phyloP scores from a whole-genome alignment of 2,113 vertebrate species.

The Xiphophorus couchianus region DNA sequence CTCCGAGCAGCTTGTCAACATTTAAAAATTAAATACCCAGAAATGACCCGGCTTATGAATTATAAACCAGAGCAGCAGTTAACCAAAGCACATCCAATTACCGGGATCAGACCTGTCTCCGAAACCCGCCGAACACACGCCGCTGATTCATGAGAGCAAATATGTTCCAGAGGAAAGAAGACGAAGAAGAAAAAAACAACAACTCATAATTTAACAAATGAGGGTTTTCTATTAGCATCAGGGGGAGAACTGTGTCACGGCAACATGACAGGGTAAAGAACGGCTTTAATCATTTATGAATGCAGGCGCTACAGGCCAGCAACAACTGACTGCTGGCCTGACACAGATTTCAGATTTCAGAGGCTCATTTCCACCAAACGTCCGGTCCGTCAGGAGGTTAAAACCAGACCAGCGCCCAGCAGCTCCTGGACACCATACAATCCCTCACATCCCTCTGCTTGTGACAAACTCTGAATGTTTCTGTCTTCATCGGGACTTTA shows the following conservation, averaged over 20 bases:
- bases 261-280: neutral
- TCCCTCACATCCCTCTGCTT: neutral
- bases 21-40: slow-evolving; percentile 9
- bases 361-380: neutral
- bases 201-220: neutral
- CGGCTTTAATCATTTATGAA: neutral
- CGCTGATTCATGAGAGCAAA: neutral
- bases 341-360: neutral
- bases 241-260: neutral
- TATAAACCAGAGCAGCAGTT: neutral
- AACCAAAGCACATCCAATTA: neutral
- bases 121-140: neutral
- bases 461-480: no score
- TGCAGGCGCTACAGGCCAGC: neutral
- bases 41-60: neutral
- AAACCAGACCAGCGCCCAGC: slow-evolving; percentile 5
- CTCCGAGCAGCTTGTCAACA: slow-evolving; percentile 5
- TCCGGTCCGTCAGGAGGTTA: neutral
- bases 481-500: no score
- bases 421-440: neutral
- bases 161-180: neutral
- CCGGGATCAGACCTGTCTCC: slow-evolving; percentile 6
- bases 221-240: slow-evolving; percentile 7
- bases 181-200: no score
- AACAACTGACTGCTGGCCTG: neutral